Evolutionary conservation across 2,797 vertebrate genomes (phyloP).

Genomic region (Geotrypetes seraphini): DNA sequence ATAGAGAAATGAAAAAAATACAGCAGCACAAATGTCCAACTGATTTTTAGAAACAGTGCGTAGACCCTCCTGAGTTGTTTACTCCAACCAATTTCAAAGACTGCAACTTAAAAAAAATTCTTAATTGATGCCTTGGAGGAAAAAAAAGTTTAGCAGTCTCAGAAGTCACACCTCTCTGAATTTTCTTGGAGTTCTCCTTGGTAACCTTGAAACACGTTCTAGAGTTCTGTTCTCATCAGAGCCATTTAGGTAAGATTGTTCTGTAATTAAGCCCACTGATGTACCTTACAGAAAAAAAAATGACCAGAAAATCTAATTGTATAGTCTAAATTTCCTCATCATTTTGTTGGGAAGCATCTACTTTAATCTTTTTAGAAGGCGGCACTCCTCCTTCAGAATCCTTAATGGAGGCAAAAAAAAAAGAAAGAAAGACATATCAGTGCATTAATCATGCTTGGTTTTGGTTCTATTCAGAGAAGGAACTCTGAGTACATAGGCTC

Average conservation of each 20-base stretch:
- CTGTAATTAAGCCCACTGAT: slow-evolving; percentile 51
- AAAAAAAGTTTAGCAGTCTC: slow-evolving; percentile 54
- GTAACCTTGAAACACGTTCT: slow-evolving; percentile 53
- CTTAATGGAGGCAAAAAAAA: slow-evolving; percentile 40
- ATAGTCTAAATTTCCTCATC: slow-evolving; percentile 79
- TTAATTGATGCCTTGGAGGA: slow-evolving; percentile 56
- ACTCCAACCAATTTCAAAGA: slow-evolving; percentile 58
- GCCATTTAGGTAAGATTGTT: slow-evolving; percentile 42
- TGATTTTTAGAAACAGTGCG: slow-evolving; percentile 89
- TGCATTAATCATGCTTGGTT: too few species aligned
- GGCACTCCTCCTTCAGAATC: slow-evolving; percentile 80
- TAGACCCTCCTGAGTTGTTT: slow-evolving; percentile 79
- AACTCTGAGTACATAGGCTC: too few species aligned
- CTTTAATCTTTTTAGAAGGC: slow-evolving; percentile 86
- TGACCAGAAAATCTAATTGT: slow-evolving; percentile 17
- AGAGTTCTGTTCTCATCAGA: slow-evolving; percentile 51
- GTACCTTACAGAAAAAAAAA: slow-evolving; percentile 49
- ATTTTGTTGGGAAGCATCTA: slow-evolving; percentile 79
- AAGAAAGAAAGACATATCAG: slow-evolving; percentile 10
- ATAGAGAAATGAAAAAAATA: slow-evolving; percentile 70
- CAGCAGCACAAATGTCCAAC: slow-evolving; percentile 87
- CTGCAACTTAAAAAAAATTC: slow-evolving; percentile 48
- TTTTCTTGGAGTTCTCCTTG: slow-evolving; percentile 61
- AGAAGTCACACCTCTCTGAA: slow-evolving; percentile 45
- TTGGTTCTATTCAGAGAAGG: too few species aligned